Conservation (phyloP, 35 echinoderm and acorn worm species). For the Holothuria glaberrima region DNA sequence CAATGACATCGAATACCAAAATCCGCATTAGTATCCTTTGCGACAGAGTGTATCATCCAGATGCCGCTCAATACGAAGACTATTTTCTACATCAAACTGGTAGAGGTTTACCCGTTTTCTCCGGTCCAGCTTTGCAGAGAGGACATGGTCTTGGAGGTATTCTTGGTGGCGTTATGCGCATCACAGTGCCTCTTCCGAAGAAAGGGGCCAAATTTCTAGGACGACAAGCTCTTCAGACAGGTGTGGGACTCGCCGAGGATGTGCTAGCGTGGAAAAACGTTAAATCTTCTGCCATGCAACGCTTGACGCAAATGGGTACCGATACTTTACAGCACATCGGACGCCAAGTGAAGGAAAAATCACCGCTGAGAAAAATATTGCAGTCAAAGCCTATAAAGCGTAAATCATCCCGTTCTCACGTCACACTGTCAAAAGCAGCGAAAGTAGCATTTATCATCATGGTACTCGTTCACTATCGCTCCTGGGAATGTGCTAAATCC, state of each 20-base stretch:
- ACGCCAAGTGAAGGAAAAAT: background rate
- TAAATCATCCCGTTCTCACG: background rate
- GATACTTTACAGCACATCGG: background rate
- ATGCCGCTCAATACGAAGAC: background rate
- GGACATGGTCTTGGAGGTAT: background rate
- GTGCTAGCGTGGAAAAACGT: background rate
- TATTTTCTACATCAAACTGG: background rate
- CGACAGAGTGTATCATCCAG: too few relatives aligned
- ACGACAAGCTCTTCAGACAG: slow-evolving; percentile 2
- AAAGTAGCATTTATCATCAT: slow-evolving; percentile 7
- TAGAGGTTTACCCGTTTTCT: background rate
- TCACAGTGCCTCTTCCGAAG: background rate
- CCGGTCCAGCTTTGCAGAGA: background rate
- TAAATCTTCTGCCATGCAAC: background rate
- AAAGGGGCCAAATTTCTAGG: background rate
- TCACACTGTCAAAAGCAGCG: background rate
- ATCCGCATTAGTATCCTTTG: too few relatives aligned
- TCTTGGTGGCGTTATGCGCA: background rate
- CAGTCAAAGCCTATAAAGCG: background rate
- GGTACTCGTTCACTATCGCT: slow-evolving; percentile 47
- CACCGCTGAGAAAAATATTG: background rate
- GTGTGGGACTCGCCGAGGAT: background rate
- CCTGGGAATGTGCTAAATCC: slow-evolving; percentile 34
- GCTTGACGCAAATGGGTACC: background rate
- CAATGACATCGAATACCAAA: too few relatives aligned